Conservation (phyloP, 2,888 invertebrate genomes). For the Nomada flava region DNA sequence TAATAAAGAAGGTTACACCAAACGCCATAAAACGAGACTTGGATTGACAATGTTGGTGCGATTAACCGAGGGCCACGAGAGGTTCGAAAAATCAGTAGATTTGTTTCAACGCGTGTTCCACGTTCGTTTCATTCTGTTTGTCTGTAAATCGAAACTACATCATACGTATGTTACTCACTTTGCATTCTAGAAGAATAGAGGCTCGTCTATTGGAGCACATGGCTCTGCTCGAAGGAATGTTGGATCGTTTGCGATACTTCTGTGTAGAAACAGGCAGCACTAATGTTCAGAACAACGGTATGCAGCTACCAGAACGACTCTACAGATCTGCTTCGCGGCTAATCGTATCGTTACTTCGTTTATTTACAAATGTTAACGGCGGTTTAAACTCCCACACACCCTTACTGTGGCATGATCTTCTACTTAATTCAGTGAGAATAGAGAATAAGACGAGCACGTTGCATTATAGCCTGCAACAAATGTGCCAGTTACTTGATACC, state of each 20-base stretch:
- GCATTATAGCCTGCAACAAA: slow-evolving; percentile 77
- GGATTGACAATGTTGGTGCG: slow-evolving; percentile 89
- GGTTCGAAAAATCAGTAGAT: slow-evolving; percentile 74
- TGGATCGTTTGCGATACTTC: slow-evolving; percentile 88
- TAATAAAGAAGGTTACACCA: slow-evolving; percentile 63
- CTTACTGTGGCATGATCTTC: slow-evolving; percentile 81
- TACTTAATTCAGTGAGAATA: slow-evolving; percentile 76
- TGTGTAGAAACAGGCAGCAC: slow-evolving; percentile 73
- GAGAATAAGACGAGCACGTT: slow-evolving; percentile 72
- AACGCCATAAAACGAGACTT: slow-evolving; percentile 86
- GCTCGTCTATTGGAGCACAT: slow-evolving; percentile 93
- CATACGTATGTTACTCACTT: neutral
- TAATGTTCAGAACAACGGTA: slow-evolving; percentile 61
- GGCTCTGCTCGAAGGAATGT: slow-evolving; percentile 89
- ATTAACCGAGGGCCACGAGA: slow-evolving; percentile 86
- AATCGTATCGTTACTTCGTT: slow-evolving; percentile 75
- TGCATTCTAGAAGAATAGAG: slow-evolving; percentile 87
- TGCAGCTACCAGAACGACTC: slow-evolving; percentile 74
- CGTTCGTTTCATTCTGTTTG: neutral
- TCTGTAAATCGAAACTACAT: neutral
- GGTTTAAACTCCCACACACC: slow-evolving; percentile 62
- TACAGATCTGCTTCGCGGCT: slow-evolving; percentile 75
- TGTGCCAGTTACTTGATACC: slow-evolving; percentile 89
- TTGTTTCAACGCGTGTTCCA: neutral
- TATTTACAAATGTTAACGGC: slow-evolving; percentile 72